Evolutionary conservation across 2,113 vertebrate genomes (phyloP).

Genomic region (Carettochelys insculpta): DNA sequence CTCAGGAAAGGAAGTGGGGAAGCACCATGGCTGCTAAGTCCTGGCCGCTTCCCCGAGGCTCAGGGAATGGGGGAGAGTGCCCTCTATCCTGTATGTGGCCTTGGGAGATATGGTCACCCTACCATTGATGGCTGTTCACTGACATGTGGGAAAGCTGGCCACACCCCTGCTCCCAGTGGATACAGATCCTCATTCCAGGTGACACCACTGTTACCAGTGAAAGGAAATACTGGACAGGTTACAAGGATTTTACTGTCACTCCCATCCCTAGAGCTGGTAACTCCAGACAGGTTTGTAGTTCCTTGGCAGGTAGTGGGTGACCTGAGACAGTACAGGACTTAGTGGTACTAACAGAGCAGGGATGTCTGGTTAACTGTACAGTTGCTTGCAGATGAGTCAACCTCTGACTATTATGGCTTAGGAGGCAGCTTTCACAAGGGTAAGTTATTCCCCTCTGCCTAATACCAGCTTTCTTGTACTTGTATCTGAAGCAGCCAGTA

Average conservation of each 20-base stretch:
- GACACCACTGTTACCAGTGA: not conserved
- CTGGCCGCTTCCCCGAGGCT: no score
- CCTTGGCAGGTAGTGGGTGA: not conserved
- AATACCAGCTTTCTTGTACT: not conserved
- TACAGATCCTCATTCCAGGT: not conserved
- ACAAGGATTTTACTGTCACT: not conserved
- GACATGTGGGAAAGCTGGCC: not conserved
- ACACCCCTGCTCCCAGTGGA: not conserved
- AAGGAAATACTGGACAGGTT: not conserved
- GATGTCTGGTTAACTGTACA: not conserved
- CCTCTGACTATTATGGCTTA: not conserved
- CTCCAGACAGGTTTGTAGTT: no score
- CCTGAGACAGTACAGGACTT: not conserved
- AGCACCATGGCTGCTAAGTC: no score
- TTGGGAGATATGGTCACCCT: no score
- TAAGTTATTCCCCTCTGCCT: not conserved
- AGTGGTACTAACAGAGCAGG: not conserved
- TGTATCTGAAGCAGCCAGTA: not conserved
- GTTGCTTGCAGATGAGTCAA: not conserved
- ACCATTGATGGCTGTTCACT: not conserved
- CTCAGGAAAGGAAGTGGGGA: no score
- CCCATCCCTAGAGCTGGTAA: not conserved
- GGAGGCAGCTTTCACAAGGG: not conserved
- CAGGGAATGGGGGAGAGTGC: no score
- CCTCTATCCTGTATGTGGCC: no score